These are phyloP conservation scores for Peromyscus californicus DNA, from an alignment of 2,113 vertebrate genomes.

Conservation along the genomic window DNA sequence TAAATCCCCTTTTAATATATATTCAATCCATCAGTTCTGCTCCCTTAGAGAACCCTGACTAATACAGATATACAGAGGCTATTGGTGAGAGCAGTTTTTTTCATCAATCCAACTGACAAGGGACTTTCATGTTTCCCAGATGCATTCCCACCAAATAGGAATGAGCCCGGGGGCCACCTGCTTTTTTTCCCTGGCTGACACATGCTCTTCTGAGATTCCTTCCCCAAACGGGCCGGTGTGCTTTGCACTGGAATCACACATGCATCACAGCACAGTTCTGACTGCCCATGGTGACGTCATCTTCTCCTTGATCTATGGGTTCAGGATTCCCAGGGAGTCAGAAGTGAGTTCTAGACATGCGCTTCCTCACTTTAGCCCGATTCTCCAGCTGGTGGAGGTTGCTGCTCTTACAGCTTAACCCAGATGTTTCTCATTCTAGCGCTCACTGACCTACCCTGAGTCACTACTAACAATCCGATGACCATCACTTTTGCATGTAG, in stretches of 20 bases:
- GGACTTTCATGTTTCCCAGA: neutral
- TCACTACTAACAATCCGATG: neutral
- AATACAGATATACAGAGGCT: neutral
- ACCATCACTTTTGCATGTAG: neutral
- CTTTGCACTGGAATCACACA: neutral
- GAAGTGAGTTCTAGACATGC: neutral
- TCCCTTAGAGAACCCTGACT: neutral
- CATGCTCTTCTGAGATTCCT: neutral
- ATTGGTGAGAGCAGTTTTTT: neutral
- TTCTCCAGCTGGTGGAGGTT: neutral
- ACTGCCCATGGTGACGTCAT: neutral
- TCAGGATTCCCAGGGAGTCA: neutral
- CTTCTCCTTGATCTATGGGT: neutral
- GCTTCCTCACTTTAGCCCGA: neutral
- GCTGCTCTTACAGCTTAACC: too few species aligned
- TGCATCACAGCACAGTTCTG: fast-evolving
- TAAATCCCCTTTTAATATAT: neutral
- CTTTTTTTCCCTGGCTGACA: neutral
- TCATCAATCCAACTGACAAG: neutral
- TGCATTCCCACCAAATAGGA: neutral
- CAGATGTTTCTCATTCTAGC: neutral
- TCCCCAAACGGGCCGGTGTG: neutral
- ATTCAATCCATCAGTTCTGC: neutral
- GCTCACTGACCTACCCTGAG: neutral
- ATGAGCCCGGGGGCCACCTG: neutral